A percentile compares a stretch with the other conserved stretches of the same genome.
phyloP scores from a whole-genome alignment of 2,797 vertebrate species.

The Sebastes oblongus region DNA sequence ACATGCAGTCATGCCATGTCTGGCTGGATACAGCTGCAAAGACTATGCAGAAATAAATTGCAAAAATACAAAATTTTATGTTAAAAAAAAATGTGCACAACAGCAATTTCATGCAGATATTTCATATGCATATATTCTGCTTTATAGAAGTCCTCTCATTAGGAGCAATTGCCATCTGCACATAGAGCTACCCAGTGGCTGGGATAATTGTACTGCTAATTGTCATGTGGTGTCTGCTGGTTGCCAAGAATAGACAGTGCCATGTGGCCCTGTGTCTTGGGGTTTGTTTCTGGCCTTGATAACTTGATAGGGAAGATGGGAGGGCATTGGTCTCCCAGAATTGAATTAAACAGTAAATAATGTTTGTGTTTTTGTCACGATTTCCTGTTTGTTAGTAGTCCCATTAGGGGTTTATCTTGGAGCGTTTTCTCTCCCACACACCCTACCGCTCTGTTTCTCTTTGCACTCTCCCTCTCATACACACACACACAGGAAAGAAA shows the following conservation, averaged over 20 bases:
- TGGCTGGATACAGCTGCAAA: background rate
- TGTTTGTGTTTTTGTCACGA: constrained; percentile 74
- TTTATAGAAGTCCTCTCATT: constrained; percentile 65
- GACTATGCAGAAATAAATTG: background rate
- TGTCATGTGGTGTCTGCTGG: constrained; percentile 69
- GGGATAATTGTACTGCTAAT: constrained; percentile 74
- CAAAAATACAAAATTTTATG: background rate
- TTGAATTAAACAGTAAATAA: constrained; percentile 73
- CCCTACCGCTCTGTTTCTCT: constrained; percentile 79
- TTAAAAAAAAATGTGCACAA: background rate
- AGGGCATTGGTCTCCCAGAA: constrained; percentile 58
- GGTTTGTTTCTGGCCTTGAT: constrained; percentile 70
- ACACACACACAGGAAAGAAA: constrained; percentile 78
- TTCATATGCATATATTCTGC: constrained; percentile 41
- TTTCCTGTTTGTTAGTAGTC: constrained; percentile 74
- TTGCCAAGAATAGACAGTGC: constrained; percentile 69
- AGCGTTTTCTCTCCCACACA: constrained; percentile 64
- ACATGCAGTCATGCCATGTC: constrained; percentile 18
- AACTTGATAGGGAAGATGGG: constrained; percentile 57
- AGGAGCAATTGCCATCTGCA: constrained; percentile 68
- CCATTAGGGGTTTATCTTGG: constrained; percentile 62
- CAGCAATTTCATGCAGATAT: constrained; percentile 31
- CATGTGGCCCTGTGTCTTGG: constrained; percentile 70
- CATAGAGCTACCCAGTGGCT: constrained; percentile 60
- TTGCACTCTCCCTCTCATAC: constrained; percentile 69